Base-by-base conservation (phyloP, 2,113 vertebrate species). In the Monarcha castaneiventris region DNA sequence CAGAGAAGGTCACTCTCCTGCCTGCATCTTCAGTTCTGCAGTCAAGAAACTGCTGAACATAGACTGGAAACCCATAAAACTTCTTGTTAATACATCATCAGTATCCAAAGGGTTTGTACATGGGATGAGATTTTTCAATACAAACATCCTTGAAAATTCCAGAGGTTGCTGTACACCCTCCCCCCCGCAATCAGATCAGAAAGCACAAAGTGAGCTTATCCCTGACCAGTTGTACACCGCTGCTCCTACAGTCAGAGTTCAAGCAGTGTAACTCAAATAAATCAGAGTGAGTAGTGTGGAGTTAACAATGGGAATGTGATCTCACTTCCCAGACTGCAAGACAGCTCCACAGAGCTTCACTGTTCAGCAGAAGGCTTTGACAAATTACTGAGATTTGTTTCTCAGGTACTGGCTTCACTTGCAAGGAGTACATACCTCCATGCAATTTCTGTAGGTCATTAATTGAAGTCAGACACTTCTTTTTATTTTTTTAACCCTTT, bases 131-230 rank as follows among this genome's bases (percentile, higher is more conserved):
- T 55, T 73, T 89, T 88, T 49, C n/a, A 37, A 15, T 73, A 20
- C 27, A 85, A 10, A 48, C 14, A 32, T 44, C 30, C 49, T 18
- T 61, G 54, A 61, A 80, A 77, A 37, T 32, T 80, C 37, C 23
- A 32, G 51, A 62, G 66, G 37, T 55, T 89, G 37, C 67, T 49
- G 32, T 64, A 29, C 13, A 46, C 11, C 22, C 48, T 29, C 4
- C 37, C 16, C 3, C n/a, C n/a, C n/a, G n/a, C n/a, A n/a, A 0
- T 78, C 11, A 1, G 1, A 0, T 81, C 41, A 52, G 80, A 91
- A 91, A 3, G 20, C 54, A 2, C 21, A 43, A 23, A 51, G 32
- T 29, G 41, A 66, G 25, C 21, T 71, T 67, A 4, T 26, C 16
- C 32, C 35, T 52, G 14, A 20, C 39, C 25, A 8, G 39, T 43